Conservation (phyloP, 2,888 invertebrate genomes). For the Dryobotodes eremita region DNA sequence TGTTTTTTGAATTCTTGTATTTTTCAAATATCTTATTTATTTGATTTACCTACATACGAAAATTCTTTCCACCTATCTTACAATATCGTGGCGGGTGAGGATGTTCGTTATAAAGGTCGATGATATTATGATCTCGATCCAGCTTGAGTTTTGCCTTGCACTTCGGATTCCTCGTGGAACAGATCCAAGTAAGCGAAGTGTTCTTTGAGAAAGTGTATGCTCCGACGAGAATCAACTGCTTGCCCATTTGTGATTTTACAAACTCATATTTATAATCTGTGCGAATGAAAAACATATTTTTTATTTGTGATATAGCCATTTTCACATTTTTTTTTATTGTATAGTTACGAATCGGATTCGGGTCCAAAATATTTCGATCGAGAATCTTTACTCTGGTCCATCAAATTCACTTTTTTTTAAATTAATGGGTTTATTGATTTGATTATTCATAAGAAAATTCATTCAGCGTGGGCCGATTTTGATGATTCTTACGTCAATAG, state of each 20-base stretch:
- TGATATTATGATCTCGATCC: conserved; percentile 32
- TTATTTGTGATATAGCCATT: background rate
- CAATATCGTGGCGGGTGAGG: conserved; percentile 43
- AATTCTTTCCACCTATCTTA: conserved; percentile 16
- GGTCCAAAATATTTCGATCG: background rate
- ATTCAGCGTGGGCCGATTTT: no score
- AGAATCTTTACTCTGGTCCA: background rate
- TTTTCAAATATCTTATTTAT: background rate
- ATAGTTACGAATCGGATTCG: background rate
- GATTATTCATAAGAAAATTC: background rate
- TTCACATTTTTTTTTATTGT: background rate
- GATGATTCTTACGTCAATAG: no score
- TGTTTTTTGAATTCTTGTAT: conserved; percentile 6
- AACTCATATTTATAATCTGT: conserved; percentile 50
- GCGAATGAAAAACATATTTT: conserved; percentile 4
- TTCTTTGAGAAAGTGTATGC: conserved; percentile 70
- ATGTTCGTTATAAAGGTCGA: conserved; percentile 44
- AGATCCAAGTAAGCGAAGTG: conserved; percentile 46
- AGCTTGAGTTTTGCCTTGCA: conserved; percentile 63
- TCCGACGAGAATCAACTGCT: conserved; percentile 68
- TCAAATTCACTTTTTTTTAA: background rate
- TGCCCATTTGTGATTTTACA: conserved; percentile 59
- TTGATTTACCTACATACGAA: conserved; percentile 4
- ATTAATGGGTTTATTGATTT: background rate
- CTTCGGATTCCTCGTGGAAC: conserved; percentile 61